Evolutionary conservation across 2,888 invertebrate species (phyloP), one percentile per base, ranked within the genome.

Genomic region (Congeria kusceri): DNA sequence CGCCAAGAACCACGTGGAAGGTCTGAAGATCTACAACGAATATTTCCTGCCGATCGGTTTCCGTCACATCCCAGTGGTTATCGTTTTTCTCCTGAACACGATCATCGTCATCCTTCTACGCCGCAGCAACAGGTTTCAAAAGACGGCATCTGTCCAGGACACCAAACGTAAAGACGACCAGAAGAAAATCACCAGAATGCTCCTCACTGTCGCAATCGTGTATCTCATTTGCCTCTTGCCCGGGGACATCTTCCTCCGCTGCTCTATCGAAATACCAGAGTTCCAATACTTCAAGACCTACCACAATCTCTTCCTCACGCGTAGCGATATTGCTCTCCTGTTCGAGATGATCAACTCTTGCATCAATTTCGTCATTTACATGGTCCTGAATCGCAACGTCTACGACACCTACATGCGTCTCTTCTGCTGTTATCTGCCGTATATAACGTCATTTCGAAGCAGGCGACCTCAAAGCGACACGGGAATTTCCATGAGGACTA

Each of bases 351-450:
- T 81, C n/a, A 86, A 86, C 59, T 80, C 86, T 15, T 86, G 82
- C 7, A 68, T 79, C 25, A 86, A 86, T 64, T 86, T 86, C 74
- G 72, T 86, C 57, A 83, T 81, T 47, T 86, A 86, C 68, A 86
- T 86, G 84, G 64, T 81, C 27, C 68, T 78, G 5, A 86, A 83
- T 49, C 64, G 65, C 32, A 75, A 83, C 23, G 84, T 86, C 76
- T 77, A 62, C 32, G 65, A 71, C 15, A 72, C 67, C 0, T 86
- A 81, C 62, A 56, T 67, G 5, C 29, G 28, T n/a, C 53, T 81
- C 20, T 86, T 86, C 70, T 80, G 86, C 49, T 20, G 72, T 39
- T 81, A 69, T 9, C 20, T 23, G 2, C 53, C 53, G 9, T 23
- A 23, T 20, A 4, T 53, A 5, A 39, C 13, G 39, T 13, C 3